Evolutionary conservation across 2,797 vertebrate species (phyloP), one percentile per base, ranked within the genome.

Genomic region (Poecile montanus): DNA sequence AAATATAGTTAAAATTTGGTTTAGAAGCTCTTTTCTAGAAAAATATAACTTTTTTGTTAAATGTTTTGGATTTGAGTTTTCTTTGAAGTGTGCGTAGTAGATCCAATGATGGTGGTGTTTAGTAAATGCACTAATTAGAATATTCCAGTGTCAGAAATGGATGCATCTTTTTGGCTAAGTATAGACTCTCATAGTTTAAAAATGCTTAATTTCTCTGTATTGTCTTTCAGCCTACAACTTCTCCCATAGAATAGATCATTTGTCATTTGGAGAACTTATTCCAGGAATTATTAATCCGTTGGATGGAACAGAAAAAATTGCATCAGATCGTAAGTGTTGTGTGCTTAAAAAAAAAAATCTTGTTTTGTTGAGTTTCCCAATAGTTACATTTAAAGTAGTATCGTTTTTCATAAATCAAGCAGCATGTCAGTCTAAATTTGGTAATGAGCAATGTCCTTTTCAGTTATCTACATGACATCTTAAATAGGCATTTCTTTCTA

Each of bases 181-280:
- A 44, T n/a, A 70, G 57, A 56, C 67, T 75, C 11, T 84, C 13
- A 3, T 56, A 26, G 22, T 48, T 91, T 27, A 23, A 93, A 91
- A 72, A 45, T 21, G 22, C 54, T 63, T 94, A 3, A 11, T 87
- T 93, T 83, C 45, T 94, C 6, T 89, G 6, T 97, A 85, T 96
- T 96, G 23, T 96, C 60, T 98, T 95, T 54, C 97, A 99, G 99
- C 98, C 57, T 99, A 98, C 95, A 99, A 99, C 97, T 99, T 99
- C 95, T 99, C 99, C 93, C 99, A 99, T 51, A 99, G 99, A 92
- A 99, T 99, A 96, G 99, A 99, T 96, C 99, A 99, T 95, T 97
- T 99, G 84, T 99, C 99, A 36, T 99, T 99, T 93, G 99, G 99
- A 92, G 99, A 99, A 85, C 98, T 98, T 84, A 97, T 99, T 82